phyloP scores from a whole-genome alignment of 2,888 invertebrate species.

The Sesia bembeciformis region DNA sequence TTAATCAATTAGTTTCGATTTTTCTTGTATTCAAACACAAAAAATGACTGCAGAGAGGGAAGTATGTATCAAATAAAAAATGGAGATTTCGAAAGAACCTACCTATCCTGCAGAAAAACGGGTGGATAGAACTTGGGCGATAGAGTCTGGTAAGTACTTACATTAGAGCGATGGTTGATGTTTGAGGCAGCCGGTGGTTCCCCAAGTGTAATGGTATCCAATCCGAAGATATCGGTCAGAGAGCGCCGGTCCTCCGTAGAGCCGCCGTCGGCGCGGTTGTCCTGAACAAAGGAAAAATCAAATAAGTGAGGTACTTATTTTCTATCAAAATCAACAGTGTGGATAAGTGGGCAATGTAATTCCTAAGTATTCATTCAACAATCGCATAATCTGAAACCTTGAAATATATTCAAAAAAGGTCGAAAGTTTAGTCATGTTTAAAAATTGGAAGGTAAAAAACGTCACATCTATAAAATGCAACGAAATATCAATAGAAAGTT shows the following conservation, averaged over 20 bases:
- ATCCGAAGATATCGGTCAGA: constrained; percentile 39
- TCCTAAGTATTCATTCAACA: no score
- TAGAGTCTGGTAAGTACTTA: constrained; percentile 25
- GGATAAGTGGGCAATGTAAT: no score
- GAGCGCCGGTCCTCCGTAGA: constrained; percentile 45
- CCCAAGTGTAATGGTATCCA: constrained; percentile 24
- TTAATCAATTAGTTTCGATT: no score
- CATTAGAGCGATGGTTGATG: constrained; percentile 23
- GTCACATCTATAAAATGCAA: neutral
- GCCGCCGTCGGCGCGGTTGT: constrained; percentile 40
- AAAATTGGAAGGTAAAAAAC: neutral
- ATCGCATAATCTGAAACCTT: no score
- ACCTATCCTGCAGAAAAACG: neutral
- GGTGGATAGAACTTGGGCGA: neutral
- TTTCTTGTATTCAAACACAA: no score
- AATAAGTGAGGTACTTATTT: no score
- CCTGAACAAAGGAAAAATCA: constrained; percentile 20
- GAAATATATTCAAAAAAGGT: no score
- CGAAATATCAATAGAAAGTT: neutral
- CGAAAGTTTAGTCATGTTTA: neutral
- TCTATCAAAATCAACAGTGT: no score
- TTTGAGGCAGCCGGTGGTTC: constrained; percentile 28
- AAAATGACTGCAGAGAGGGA: no score
- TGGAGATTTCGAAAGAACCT: no score
- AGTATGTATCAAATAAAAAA: no score